Evolutionary conservation across 2,888 invertebrate genomes (phyloP).

Genomic region (Rugalucina vietnamica): DNA sequence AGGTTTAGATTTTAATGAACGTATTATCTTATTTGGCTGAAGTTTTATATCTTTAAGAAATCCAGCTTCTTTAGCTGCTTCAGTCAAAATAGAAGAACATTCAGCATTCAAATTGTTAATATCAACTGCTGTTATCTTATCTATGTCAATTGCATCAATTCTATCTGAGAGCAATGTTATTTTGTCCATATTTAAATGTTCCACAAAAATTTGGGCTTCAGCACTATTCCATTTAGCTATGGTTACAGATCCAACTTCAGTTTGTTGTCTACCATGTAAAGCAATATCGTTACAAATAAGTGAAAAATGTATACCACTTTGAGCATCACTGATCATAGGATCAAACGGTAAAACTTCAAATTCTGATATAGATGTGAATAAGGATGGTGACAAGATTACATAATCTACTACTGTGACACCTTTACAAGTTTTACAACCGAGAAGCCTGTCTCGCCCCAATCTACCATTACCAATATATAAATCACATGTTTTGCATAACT

Average conservation of each 20-base stretch:
- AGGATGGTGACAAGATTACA: background rate
- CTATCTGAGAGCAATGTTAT: background rate
- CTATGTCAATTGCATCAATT: background rate
- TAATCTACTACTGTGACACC: background rate
- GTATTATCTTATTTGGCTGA: background rate
- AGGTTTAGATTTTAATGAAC: background rate
- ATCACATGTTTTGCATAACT: background rate
- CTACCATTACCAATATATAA: background rate
- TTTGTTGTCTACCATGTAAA: background rate
- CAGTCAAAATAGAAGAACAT: conserved; percentile 4
- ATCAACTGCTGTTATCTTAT: background rate
- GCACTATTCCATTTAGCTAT: background rate
- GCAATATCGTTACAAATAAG: background rate
- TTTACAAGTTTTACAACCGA: background rate
- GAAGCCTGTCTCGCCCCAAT: background rate
- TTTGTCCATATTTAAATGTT: background rate
- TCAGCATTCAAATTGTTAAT: background rate
- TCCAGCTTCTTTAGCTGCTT: background rate
- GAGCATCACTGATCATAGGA: conserved; percentile 7
- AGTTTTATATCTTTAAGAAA: background rate
- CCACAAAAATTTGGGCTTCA: background rate
- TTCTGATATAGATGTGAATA: background rate
- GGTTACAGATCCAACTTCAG: background rate
- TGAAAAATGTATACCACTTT: background rate
- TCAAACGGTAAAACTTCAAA: background rate